Evolutionary conservation across 2,888 invertebrate genomes (phyloP).

Genomic region (Lycophotia porphyrea): DNA sequence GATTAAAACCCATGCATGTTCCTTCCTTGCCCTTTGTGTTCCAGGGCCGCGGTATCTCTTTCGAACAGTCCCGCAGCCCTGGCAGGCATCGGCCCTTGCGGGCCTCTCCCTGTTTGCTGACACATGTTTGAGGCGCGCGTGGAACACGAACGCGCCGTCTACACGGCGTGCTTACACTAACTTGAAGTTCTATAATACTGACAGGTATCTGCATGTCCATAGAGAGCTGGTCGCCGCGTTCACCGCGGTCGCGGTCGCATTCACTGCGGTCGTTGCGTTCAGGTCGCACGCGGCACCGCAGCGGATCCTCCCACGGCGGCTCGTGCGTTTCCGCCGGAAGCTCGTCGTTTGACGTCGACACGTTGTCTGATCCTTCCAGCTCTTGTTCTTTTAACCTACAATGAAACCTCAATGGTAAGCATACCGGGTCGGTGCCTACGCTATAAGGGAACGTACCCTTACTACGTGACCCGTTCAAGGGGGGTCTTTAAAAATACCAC

Average conservation of each 20-base stretch:
- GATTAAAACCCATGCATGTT: too few species aligned
- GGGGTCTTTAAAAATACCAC: too few species aligned
- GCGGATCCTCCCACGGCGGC: conserved; percentile 79
- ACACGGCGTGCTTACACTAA: background rate
- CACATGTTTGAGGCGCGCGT: too few species aligned
- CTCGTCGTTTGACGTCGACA: conserved; percentile 89
- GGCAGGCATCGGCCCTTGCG: too few species aligned
- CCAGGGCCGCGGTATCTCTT: too few species aligned
- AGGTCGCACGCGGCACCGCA: conserved; percentile 56
- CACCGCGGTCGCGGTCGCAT: conserved; percentile 27
- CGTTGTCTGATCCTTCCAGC: conserved; percentile 87
- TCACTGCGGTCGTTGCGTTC: conserved; percentile 28
- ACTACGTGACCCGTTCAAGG: too few species aligned
- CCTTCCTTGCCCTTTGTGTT: too few species aligned
- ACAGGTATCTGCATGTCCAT: conserved; percentile 33
- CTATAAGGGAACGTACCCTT: too few species aligned
- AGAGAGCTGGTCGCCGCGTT: conserved; percentile 12
- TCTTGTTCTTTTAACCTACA: conserved; percentile 84
- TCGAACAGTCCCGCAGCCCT: too few species aligned
- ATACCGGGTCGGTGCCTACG: background rate
- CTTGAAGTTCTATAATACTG: conserved; percentile 1
- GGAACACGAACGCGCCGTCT: too few species aligned
- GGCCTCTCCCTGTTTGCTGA: too few species aligned
- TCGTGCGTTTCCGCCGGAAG: conserved; percentile 77
- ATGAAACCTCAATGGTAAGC: background rate